A percentile compares a stretch with the other conserved stretches of the same genome.
Conservation (phyloP, 2,888 invertebrate species). For the Luffia ferchaultella region DNA sequence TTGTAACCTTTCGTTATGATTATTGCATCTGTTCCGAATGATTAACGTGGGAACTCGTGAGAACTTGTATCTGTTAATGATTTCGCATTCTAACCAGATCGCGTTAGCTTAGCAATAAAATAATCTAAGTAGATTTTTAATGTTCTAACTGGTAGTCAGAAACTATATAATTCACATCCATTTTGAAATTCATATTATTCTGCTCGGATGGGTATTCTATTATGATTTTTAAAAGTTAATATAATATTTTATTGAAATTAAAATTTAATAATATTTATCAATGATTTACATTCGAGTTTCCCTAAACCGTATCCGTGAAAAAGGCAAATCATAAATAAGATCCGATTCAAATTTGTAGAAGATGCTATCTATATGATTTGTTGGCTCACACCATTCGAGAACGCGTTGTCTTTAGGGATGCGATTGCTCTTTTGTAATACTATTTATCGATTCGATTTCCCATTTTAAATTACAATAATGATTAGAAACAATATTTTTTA, state of each 20-base stretch:
- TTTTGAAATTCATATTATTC: too few relatives aligned
- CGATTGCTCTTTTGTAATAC: slow-evolving; percentile 28
- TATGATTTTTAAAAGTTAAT: too few relatives aligned
- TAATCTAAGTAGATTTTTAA: background rate
- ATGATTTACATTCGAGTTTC: slow-evolving; percentile 59
- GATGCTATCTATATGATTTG: slow-evolving; percentile 66
- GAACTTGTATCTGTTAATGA: background rate
- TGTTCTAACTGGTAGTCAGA: background rate
- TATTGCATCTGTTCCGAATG: slow-evolving; percentile 55
- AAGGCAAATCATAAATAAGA: slow-evolving; percentile 68
- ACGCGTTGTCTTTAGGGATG: slow-evolving; percentile 59
- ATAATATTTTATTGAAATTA: too few relatives aligned
- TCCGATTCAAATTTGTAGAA: slow-evolving; percentile 69
- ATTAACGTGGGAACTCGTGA: slow-evolving; percentile 38
- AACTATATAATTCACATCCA: too few relatives aligned
- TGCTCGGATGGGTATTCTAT: too few relatives aligned
- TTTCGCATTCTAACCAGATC: background rate
- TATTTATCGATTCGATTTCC: slow-evolving; percentile 2
- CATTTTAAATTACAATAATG: background rate
- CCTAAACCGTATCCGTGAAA: slow-evolving; percentile 64
- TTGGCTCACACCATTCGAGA: slow-evolving; percentile 57
- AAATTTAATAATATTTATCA: slow-evolving; percentile 47
- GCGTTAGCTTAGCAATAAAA: background rate
- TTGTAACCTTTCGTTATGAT: slow-evolving; percentile 58
- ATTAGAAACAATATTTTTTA: background rate